A percentile compares a stretch with the other conserved stretches of the same genome.
Evolutionary conservation across 2,888 invertebrate species (phyloP).

Genomic region (Meta bourneti): DNA sequence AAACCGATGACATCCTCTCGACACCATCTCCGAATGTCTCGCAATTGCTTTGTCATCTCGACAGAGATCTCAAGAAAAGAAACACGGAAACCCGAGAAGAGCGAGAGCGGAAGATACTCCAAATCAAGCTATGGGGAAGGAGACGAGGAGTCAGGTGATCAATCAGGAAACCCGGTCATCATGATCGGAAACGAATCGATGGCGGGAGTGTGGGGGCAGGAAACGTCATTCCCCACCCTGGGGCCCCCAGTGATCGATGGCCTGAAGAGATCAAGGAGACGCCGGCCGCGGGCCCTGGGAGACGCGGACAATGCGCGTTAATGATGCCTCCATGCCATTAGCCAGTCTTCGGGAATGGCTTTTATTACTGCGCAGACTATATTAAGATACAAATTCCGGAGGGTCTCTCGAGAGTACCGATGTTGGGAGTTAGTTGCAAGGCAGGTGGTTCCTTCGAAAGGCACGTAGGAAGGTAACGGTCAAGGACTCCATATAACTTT

Average conservation of each 20-base stretch:
- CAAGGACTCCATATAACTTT: neutral
- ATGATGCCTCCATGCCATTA: conserved; percentile 17
- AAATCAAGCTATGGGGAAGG: neutral
- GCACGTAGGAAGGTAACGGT: neutral
- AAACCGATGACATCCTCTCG: no score
- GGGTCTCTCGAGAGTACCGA: neutral
- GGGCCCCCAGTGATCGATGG: conserved; percentile 58
- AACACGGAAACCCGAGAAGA: no score
- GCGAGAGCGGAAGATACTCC: neutral
- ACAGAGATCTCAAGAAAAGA: no score
- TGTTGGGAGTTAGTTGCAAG: neutral
- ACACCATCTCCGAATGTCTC: no score
- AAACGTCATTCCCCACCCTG: conserved; percentile 2
- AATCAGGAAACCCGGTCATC: conserved; percentile 60
- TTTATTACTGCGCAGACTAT: neutral
- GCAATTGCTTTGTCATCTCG: no score
- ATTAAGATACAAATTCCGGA: neutral
- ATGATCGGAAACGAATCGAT: conserved; percentile 67
- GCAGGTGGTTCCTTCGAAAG: neutral
- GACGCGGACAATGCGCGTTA: neutral
- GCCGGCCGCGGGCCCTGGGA: neutral
- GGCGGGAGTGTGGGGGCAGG: neutral
- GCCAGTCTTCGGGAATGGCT: neutral
- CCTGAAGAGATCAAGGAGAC: conserved; percentile 54
- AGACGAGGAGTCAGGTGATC: conserved; percentile 37